phyloP scores from a whole-genome alignment of 2,888 invertebrate species.

The Lasioglossum malachurum region DNA sequence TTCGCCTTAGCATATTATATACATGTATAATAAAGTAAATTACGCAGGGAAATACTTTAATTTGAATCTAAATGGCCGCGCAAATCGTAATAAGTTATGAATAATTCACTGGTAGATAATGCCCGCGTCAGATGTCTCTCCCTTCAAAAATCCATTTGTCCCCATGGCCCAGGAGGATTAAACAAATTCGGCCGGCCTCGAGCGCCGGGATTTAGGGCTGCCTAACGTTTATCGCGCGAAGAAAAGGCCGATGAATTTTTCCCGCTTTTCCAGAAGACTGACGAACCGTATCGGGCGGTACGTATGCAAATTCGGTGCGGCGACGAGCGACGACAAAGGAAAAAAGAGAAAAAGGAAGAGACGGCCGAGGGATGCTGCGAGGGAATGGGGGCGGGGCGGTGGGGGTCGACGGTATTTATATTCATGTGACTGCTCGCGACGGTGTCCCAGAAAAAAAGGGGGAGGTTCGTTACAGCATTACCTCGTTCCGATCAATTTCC shows the following conservation, averaged over 20 bases:
- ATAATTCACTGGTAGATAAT: not conserved
- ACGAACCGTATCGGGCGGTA: conserved; percentile 34
- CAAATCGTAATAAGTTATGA: not conserved
- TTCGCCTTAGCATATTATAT: no score
- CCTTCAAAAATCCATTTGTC: not conserved
- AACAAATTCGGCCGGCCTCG: not conserved
- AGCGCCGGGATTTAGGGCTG: conserved; percentile 29
- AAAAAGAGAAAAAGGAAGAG: not conserved
- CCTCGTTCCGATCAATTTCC: conserved; percentile 73
- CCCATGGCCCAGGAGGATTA: not conserved
- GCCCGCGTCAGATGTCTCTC: not conserved
- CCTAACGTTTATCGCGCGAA: not conserved
- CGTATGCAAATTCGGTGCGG: conserved; percentile 47
- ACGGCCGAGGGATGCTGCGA: not conserved
- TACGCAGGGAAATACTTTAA: not conserved
- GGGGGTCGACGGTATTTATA: conserved; percentile 56
- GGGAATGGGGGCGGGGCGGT: no score
- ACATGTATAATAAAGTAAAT: not conserved
- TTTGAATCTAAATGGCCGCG: not conserved
- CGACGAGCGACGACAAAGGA: conserved; percentile 8
- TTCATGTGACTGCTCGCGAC: conserved; percentile 61
- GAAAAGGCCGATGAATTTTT: conserved; percentile 30
- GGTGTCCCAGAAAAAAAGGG: conserved; percentile 46
- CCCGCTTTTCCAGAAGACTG: conserved; percentile 30
- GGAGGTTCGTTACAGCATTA: conserved; percentile 69